phyloP scores from a whole-genome alignment of 2,888 invertebrate genomes.

The Kuschelorhynchus macadamiae region DNA sequence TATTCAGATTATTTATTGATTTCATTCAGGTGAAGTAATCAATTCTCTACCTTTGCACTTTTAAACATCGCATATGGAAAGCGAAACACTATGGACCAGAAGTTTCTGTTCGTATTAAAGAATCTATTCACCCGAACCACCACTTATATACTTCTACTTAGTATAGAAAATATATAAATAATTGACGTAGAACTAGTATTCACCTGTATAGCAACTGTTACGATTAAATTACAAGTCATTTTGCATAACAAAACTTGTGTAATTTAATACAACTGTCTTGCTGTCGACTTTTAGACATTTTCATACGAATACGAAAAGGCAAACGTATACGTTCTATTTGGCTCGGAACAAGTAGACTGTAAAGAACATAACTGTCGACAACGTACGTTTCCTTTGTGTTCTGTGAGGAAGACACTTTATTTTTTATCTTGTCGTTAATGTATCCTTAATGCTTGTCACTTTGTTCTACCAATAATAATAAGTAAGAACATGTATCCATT shows the following conservation, averaged over 20 bases:
- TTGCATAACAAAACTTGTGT: slow-evolving; percentile 24
- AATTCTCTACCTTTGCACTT: too few species aligned
- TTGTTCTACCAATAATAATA: too few species aligned
- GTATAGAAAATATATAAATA: slow-evolving; percentile 2
- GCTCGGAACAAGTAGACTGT: slow-evolving; percentile 32
- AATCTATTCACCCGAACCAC: too few species aligned
- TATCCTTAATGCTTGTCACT: too few species aligned
- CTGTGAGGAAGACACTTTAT: slow-evolving; percentile 4
- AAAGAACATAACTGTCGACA: slow-evolving; percentile 33
- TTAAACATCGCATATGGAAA: too few species aligned
- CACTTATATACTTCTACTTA: too few species aligned
- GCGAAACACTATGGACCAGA: too few species aligned
- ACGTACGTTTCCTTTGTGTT: slow-evolving; percentile 20
- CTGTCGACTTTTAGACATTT: slow-evolving; percentile 9
- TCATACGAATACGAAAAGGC: slow-evolving; percentile 12
- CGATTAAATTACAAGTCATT: slow-evolving; percentile 20
- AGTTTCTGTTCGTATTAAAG: too few species aligned
- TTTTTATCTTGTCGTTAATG: too few species aligned
- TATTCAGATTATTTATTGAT: too few species aligned
- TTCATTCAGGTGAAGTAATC: too few species aligned
- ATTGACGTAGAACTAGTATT: slow-evolving; percentile 1
- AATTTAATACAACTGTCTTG: slow-evolving; percentile 29
- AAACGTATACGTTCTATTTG: slow-evolving; percentile 18
- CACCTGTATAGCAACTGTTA: slow-evolving; percentile 15
- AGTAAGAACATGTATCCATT: too few species aligned